Conservation (phyloP, 2,113 vertebrate species). For the Marcusenius ussheri region DNA sequence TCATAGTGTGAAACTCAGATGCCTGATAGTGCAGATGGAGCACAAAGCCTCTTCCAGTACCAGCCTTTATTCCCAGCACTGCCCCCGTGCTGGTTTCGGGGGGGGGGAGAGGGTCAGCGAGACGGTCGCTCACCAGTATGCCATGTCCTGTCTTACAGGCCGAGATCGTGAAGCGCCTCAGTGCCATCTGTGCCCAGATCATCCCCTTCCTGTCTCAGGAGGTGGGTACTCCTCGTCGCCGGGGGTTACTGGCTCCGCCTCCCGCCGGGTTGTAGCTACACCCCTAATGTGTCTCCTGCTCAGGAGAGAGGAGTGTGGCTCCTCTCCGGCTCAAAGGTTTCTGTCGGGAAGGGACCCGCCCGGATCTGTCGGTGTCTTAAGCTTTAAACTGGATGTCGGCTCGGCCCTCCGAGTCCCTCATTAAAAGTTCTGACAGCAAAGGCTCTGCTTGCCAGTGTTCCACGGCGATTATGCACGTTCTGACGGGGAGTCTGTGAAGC, state of each 20-base stretch:
- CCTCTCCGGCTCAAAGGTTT: neutral
- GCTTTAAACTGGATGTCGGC: neutral
- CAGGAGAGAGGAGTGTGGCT: neutral
- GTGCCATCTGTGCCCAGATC: conserved; percentile 85
- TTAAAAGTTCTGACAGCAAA: neutral
- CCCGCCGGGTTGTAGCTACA: neutral
- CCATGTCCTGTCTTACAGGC: conserved; percentile 57
- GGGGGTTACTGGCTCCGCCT: neutral
- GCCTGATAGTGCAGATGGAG: conserved; percentile 21
- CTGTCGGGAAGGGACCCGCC: neutral
- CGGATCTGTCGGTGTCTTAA: neutral
- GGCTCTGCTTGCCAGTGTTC: neutral
- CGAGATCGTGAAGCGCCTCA: conserved; percentile 88
- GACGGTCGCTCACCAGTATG: neutral
- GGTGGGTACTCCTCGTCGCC: conserved; percentile 58
- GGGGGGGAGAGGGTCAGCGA: neutral
- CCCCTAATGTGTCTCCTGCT: neutral
- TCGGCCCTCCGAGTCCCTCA: neutral
- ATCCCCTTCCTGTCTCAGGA: conserved; percentile 88
- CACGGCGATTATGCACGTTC: neutral
- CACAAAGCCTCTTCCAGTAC: neutral
- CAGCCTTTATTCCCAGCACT: neutral
- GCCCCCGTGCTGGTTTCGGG: neutral
- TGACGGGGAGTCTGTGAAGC: neutral
- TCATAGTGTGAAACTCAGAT: conserved; percentile 33